These are phyloP conservation scores for Chromoteleia sp. DNA, from an alignment of 2,888 invertebrate species.

Conservation along the genomic window DNA sequence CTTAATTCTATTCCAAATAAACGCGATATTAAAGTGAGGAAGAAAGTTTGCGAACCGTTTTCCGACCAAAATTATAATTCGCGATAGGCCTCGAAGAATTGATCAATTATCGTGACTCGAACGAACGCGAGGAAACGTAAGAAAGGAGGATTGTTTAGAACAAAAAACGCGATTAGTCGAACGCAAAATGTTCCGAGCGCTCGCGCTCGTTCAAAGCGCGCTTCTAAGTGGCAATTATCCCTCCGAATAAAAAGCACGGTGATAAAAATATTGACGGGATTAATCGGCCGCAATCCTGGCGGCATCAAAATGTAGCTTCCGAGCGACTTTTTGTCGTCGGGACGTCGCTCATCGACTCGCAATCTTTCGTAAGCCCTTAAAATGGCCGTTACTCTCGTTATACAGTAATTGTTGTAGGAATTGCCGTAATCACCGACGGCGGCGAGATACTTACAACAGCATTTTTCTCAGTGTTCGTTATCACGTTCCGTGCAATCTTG, in stretches of 20 bases:
- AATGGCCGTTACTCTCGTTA: conserved; percentile 64
- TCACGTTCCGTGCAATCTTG: conserved; percentile 70
- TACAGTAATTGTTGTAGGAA: conserved; percentile 63
- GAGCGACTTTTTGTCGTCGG: conserved; percentile 53
- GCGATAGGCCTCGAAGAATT: too few relatives aligned
- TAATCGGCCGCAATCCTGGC: conserved; percentile 44
- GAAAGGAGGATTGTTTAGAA: too few relatives aligned
- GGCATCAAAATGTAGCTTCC: conserved; percentile 55
- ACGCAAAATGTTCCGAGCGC: not conserved
- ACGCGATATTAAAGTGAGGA: too few relatives aligned
- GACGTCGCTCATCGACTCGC: conserved; percentile 43
- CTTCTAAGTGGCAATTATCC: conserved; percentile 29
- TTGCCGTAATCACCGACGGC: conserved; percentile 65
- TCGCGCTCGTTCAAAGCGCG: too few relatives aligned
- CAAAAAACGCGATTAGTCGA: not conserved
- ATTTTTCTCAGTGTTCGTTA: conserved; percentile 70
- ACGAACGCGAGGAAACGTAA: too few relatives aligned
- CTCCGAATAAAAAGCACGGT: conserved; percentile 13
- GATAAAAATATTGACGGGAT: conserved; percentile 44
- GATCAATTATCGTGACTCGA: too few relatives aligned
- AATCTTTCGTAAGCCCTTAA: conserved; percentile 53
- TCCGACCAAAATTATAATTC: too few relatives aligned
- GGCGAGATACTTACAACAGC: conserved; percentile 54
- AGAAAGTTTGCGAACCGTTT: too few relatives aligned
- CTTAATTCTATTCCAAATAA: too few relatives aligned